Evolutionary conservation across 2,797 vertebrate species (phyloP), one percentile per base, ranked within the genome.

Genomic region (Helicolenus hilgendorfi): DNA sequence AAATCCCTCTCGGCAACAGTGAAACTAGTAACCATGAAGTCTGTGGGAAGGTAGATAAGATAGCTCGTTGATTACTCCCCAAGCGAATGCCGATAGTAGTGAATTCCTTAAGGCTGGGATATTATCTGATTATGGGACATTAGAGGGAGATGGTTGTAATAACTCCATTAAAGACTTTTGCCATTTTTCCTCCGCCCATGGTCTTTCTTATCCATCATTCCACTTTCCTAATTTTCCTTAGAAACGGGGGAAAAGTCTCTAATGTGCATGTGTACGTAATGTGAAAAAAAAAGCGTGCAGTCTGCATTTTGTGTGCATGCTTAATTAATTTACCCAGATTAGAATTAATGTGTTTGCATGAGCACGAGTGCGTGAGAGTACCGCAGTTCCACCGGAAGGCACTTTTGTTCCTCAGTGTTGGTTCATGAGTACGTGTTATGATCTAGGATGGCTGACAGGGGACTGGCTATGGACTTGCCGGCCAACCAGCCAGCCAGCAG

Each of bases 121-220:
- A 92, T 90, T 81, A 93, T 92, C 81, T 81, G 81, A 95, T 95
- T 93, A 89, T 70, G 62, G 81, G 90, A 91, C 81, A 93, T 93
- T 91, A 90, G 79, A 89, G 58, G 36, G n/a, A 77, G 27, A 59
- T 64, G 26, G 58, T 68, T 89, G 81, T 85, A 88, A 92, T 92
- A 89, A 87, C 74, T 91, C 81, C 36, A 83, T 92, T 90, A 88
- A 81, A 63, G 72, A 63, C 41, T 87, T 83, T 35, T 41, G 4
- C 35, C 18, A 45, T 59, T 63, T 59, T 56, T 68, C 56, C 49
- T 29, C 27, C 2, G 4, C 33, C 38, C 9, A 24, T 35, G 55
- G 45, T 72, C 53, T 77, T 63, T 69, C 26, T 68, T 5, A 31
- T 36, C 63, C 49, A 18, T 63, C 14, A 65, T 59, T 33, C 10